Percentiles rank a stretch among this genome's conserved stretches.
These are phyloP conservation scores for Dryoscopus gambensis DNA, from an alignment of 2,113 vertebrate species.

Conservation along the genomic window DNA sequence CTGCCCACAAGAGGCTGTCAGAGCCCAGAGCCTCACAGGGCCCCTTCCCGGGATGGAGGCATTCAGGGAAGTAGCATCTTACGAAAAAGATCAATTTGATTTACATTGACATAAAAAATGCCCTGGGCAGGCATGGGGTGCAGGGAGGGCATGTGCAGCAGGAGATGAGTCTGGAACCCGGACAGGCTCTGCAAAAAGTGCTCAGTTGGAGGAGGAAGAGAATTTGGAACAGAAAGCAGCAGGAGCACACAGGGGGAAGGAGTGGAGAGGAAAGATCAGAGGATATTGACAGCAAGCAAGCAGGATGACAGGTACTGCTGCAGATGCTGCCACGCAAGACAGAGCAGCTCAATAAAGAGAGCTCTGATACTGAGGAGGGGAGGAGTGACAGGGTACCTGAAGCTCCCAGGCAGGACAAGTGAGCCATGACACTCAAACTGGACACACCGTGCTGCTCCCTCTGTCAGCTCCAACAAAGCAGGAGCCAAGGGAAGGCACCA, in stretches of 20 bases:
- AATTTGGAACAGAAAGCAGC: neutral
- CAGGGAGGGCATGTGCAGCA: neutral
- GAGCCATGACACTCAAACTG: rapidly evolving
- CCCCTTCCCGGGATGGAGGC: neutral
- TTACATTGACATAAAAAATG: neutral
- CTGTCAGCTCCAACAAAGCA: neutral
- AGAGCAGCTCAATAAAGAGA: neutral
- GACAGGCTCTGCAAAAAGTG: neutral
- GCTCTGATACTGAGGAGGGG: neutral
- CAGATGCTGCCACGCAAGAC: neutral
- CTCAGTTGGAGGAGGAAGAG: neutral
- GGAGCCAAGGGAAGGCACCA: neutral
- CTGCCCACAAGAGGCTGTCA: neutral
- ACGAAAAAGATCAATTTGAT: neutral
- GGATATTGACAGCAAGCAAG: neutral
- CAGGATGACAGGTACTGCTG: neutral
- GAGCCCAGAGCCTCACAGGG: neutral
- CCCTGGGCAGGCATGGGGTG: neutral
- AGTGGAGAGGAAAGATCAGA: neutral
- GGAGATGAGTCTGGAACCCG: neutral
- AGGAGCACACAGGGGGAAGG: neutral
- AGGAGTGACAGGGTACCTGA: neutral
- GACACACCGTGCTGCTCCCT: rapidly evolving
- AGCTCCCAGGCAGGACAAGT: neutral
- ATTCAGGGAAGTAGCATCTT: rapidly evolving